Conservation (phyloP, 2,888 invertebrate genomes). For the Diarsia brunnea region DNA sequence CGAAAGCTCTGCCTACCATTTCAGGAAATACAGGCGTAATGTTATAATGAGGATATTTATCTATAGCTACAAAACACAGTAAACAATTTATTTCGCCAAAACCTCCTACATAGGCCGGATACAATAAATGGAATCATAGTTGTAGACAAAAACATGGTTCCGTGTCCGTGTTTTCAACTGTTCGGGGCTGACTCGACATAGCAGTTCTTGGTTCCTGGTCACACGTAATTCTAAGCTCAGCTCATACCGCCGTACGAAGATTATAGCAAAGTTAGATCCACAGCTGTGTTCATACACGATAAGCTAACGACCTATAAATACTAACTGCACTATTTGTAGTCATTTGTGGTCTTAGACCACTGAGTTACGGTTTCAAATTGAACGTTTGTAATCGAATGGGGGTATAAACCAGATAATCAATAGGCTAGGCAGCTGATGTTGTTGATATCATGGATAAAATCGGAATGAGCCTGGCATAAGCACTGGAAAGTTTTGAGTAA, state of each 20-base stretch:
- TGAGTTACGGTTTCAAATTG: conserved; percentile 20
- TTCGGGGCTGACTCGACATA: neutral
- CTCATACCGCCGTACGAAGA: conserved; percentile 11
- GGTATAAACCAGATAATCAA: neutral
- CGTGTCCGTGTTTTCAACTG: neutral
- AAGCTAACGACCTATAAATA: conserved; percentile 47
- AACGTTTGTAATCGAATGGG: conserved; percentile 5
- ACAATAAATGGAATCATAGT: neutral
- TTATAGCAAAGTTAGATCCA: neutral
- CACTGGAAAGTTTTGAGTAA: no score
- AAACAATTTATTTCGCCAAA: neutral
- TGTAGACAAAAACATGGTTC: no score
- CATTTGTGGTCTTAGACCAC: conserved; percentile 12
- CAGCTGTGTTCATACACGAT: conserved; percentile 31
- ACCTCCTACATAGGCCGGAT: neutral
- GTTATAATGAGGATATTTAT: no score
- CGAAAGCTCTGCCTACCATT: no score
- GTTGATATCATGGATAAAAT: no score
- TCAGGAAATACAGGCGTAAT: no score
- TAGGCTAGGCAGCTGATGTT: neutral
- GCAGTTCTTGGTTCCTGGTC: neutral
- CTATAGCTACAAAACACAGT: neutral
- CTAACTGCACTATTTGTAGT: conserved; percentile 35
- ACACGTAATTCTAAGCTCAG: neutral
- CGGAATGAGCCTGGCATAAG: no score